Evolutionary conservation across 1,140 invertebrate genomes (phyloP).

Genomic region (Frieseomelitta varia): DNA sequence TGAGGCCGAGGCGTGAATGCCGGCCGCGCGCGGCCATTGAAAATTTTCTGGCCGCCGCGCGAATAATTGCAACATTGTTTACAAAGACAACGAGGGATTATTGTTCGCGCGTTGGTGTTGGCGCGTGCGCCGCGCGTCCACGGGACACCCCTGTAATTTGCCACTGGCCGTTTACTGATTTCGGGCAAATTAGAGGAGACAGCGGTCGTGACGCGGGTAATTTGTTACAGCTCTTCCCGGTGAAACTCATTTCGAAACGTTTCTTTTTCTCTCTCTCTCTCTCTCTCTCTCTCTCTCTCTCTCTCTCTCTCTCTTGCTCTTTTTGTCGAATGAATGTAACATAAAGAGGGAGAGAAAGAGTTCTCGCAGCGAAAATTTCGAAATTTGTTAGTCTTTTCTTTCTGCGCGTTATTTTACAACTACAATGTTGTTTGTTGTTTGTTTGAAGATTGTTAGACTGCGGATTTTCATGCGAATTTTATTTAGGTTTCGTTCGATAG

Average conservation of each 20-base stretch:
- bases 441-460: too few relatives aligned
- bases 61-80: slow-evolving; percentile 42
- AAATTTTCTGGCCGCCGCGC: slow-evolving; percentile 24
- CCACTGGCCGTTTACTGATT: slow-evolving; percentile 15
- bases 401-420: too few relatives aligned
- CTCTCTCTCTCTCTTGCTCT: neutral
- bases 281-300: neutral
- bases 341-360: too few relatives aligned
- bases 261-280: neutral
- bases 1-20: neutral
- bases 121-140: neutral
- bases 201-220: slow-evolving; percentile 8
- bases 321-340: neutral
- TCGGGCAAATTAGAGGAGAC: slow-evolving; percentile 27
- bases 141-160: slow-evolving; percentile 19
- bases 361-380: neutral
- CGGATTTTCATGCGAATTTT: too few relatives aligned
- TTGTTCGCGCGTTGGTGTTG: neutral
- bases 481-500: too few relatives aligned
- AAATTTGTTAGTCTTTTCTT: neutral
- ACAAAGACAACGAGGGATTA: neutral
- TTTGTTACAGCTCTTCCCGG: slow-evolving; percentile 10
- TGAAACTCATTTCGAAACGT: neutral
- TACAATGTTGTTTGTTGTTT: too few relatives aligned
- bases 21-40: neutral